These are phyloP conservation scores for Caradrina kadenii DNA, from an alignment of 2,888 invertebrate species.

Conservation along the genomic window DNA sequence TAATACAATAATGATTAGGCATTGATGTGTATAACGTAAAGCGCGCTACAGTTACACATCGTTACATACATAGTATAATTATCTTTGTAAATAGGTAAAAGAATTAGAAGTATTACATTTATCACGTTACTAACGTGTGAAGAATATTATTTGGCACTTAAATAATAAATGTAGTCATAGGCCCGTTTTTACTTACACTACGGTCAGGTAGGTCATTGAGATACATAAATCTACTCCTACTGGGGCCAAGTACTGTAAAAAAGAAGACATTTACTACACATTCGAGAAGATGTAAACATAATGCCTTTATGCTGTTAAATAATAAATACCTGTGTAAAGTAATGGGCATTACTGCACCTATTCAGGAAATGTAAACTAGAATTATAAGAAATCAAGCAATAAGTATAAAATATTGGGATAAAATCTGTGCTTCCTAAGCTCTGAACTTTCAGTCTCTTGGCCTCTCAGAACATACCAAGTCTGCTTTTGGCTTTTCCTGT, in stretches of 20 bases:
- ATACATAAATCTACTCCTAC: too few species aligned
- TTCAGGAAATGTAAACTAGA: slow-evolving; percentile 22
- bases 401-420: slow-evolving; percentile 16
- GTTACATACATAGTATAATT: slow-evolving; percentile 9
- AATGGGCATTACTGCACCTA: not conserved
- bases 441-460: slow-evolving; percentile 46
- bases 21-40: slow-evolving; percentile 20
- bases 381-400: slow-evolving; percentile 9
- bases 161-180: slow-evolving; percentile 3
- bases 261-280: too few species aligned
- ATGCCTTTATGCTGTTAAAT: not conserved
- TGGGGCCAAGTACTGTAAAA: too few species aligned
- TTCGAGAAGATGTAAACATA: not conserved
- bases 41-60: slow-evolving; percentile 20
- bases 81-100: not conserved
- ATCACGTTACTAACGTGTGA: not conserved
- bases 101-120: not conserved
- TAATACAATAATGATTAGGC: slow-evolving; percentile 20
- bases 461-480: slow-evolving; percentile 35
- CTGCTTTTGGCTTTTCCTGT: slow-evolving; percentile 11
- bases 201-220: too few species aligned
- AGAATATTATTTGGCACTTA: slow-evolving; percentile 37
- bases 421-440: slow-evolving; percentile 41
- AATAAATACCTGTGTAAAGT: not conserved
- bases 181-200: not conserved